phyloP scores from a whole-genome alignment of 2,113 vertebrate species.

The Gracilinanus agilis region DNA sequence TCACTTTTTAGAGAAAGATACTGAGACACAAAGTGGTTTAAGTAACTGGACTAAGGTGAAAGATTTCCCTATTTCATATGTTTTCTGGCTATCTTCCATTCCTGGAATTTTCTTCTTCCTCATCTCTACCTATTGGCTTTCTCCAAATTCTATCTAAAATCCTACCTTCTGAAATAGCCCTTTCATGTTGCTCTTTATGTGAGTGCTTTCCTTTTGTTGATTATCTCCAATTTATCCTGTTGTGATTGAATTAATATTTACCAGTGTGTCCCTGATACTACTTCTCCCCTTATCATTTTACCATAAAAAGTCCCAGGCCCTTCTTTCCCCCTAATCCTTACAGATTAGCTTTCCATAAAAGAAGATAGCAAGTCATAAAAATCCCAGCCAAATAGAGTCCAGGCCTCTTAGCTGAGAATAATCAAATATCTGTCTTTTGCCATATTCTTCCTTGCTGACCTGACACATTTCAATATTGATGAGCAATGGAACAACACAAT shows the following conservation, averaged over 20 bases:
- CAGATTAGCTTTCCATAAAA: not conserved
- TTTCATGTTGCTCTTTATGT: too few relatives aligned
- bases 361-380: not conserved
- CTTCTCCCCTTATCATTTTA: not conserved
- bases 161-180: not conserved
- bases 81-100: not conserved
- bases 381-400: not conserved
- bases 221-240: not conserved
- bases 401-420: not conserved
- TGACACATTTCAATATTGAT: not conserved
- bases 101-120: not conserved
- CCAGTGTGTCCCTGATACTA: not conserved
- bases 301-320: not conserved
- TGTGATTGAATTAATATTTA: not conserved
- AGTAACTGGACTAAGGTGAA: not conserved
- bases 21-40: not conserved
- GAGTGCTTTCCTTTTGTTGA: not conserved
- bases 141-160: not conserved
- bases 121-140: not conserved
- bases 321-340: not conserved
- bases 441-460: not conserved
- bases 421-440: not conserved
- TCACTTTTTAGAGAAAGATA: not conserved
- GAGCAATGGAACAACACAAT: not conserved
- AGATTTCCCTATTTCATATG: not conserved